A percentile compares a stretch with the other conserved stretches of the same genome.
Evolutionary conservation across 2,113 vertebrate genomes (phyloP).

Genomic region (Calyptommatus sinebrachiatus): DNA sequence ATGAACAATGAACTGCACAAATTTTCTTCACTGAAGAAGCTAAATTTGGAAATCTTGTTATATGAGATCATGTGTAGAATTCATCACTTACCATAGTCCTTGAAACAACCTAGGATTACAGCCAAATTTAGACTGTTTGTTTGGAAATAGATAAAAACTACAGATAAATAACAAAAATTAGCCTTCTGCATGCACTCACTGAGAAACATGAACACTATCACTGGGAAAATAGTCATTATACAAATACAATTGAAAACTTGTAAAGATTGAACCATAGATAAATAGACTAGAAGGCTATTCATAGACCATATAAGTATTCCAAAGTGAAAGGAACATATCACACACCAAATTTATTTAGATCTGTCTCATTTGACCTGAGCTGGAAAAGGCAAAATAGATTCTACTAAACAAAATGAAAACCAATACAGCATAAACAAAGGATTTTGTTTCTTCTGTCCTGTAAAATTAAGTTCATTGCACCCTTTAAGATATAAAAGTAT

Average conservation of each 20-base stretch:
- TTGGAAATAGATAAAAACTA: no score
- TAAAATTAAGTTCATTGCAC: conserved; percentile 18
- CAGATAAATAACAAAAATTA: no score
- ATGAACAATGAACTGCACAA: neutral
- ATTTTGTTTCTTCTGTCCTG: conserved; percentile 22
- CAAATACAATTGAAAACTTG: neutral
- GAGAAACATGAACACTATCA: no score
- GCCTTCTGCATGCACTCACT: no score
- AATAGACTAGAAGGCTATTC: neutral
- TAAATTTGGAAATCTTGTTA: neutral
- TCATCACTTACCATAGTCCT: neutral
- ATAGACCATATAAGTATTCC: neutral
- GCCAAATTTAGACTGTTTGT: neutral
- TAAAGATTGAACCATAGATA: neutral
- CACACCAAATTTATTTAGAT: conserved; percentile 10
- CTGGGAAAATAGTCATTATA: neutral
- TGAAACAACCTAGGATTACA: neutral
- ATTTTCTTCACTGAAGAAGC: neutral
- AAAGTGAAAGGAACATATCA: neutral
- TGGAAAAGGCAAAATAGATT: conserved; percentile 24
- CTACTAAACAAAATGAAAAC: conserved; percentile 18
- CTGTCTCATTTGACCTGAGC: conserved; percentile 16
- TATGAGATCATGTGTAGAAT: neutral
- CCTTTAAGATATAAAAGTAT: conserved; percentile 5
- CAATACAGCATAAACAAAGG: conserved; percentile 10